These are phyloP conservation scores for Seira musarum DNA, from an alignment of 2,888 invertebrate genomes.

Conservation along the genomic window DNA sequence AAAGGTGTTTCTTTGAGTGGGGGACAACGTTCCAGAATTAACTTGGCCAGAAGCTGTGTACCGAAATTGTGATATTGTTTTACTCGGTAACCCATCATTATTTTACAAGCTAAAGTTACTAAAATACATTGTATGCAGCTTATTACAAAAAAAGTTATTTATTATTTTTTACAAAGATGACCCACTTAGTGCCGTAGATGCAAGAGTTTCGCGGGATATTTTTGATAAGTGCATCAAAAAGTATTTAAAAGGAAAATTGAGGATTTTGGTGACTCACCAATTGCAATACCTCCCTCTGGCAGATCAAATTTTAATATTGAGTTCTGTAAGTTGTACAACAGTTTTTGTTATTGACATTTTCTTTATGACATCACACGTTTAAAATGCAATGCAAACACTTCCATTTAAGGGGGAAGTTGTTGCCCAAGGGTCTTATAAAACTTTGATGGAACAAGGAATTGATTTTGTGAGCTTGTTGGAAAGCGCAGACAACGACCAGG, in stretches of 20 bases:
- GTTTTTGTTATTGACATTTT: neutral
- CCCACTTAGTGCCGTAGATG: conserved; percentile 74
- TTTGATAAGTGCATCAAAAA: conserved; percentile 73
- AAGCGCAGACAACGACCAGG: conserved; percentile 70
- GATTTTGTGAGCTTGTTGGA: conserved; percentile 71
- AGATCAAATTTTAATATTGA: conserved; percentile 74
- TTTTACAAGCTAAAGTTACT: no score
- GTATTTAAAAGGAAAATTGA: conserved; percentile 77
- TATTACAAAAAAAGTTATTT: no score
- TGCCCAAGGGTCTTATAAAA: conserved; percentile 77
- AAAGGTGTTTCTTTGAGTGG: conserved; percentile 89
- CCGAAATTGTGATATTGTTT: conserved; percentile 73
- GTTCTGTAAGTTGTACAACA: conserved; percentile 74
- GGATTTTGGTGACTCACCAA: conserved; percentile 88
- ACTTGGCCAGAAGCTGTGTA: conserved; percentile 78
- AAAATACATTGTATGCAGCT: no score
- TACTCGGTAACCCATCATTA: no score
- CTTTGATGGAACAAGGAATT: conserved; percentile 73
- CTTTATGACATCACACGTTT: neutral
- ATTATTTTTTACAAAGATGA: no score
- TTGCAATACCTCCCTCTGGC: conserved; percentile 76
- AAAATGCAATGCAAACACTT: neutral
- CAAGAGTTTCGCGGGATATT: conserved; percentile 73
- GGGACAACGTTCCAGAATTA: conserved; percentile 88
- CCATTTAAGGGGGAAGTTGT: conserved; percentile 74